Evolutionary conservation across 2,797 vertebrate genomes (phyloP), one percentile per base, ranked within the genome.

Genomic region (Sciaenops ocellatus): DNA sequence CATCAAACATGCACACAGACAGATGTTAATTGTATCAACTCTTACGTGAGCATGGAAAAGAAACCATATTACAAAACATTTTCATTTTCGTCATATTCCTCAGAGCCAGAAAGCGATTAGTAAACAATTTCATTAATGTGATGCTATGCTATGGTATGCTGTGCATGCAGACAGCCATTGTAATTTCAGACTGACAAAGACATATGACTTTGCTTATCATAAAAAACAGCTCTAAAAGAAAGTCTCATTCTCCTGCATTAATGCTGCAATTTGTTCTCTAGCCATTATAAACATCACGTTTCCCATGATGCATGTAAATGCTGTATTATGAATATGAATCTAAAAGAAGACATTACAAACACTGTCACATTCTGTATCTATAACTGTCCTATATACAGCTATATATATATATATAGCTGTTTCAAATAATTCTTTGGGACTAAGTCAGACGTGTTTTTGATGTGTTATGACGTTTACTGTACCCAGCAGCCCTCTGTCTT

Each of bases 151-250:
- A 51, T 60, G 26, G 47, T 26, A 17, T 55, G 50, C 42, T 61
- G 48, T 61, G 61, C 63, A 64, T 56, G 44, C 77, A 74, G 42
- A 73, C 56, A 34, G 17, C 51, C 12, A 34, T 30, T 81, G 63
- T 50, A 63, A 85, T 76, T 79, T 70, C 64, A 54, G n/a, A 64
- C 52, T 52, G 68, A 82, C 72, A 72, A 79, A 83, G 62, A 79
- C 56, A 22, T 65, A 85, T 55, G 44, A 52, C 28, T 63, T 64
- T 18, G 24, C 41, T 77, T 70, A 78, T 62, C 17, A 67, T 30
- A 66, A 63, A 50, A 79, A 63, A 34, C 51, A 50, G 3, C 50
- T 15, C 18, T 1, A 30, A 44, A 64, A 69, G 16, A 26, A 69
- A 59, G 22, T 63, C 41, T 47, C 5, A 65, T 69, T 76, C 46